Evolutionary conservation across 2,888 invertebrate genomes (phyloP), one percentile per base, ranked within the genome.

Genomic region (Ormyrus thymus): DNA sequence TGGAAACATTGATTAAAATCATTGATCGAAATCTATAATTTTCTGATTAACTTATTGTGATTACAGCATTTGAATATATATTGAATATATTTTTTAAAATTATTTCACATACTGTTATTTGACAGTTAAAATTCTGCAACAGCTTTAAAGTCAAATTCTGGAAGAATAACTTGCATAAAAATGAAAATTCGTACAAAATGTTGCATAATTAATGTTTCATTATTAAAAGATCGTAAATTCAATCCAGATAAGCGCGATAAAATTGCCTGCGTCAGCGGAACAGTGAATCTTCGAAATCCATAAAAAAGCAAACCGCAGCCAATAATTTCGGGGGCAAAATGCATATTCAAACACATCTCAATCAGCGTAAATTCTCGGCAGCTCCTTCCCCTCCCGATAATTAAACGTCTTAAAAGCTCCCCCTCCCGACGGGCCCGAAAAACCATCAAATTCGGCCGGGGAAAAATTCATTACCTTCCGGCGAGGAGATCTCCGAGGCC

Each of bases 301-400:
- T 62, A 48, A 73, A 64, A 55, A 48, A 15, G 48, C 11, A 73
- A 56, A 64, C 64, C 46, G 55, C 64, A 29, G 29, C 46, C 15
- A 7, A 64, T 73, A 64, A 64, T 73, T 73, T 29, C 1, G 13
- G 11, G 15, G 46, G 48, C 46, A 71, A 65, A 50, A 65, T 45
- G 53, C 8, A 9, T 9, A 29, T 50, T 0, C 48, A 51, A 61
- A 43, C 76, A 76, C 69, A 76, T 76, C 76, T 76, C 69, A 76
- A 76, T 76, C 76, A 76, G 69, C 69, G 56, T 76, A 76, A 76
- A 76, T 76, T 62, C 45, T 69, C 62, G 61, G 55, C 8, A 68
- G 68, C 68, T 64, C 48, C 48, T 29, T 15, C 72, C 51, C 9
- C 56, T 65, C 56, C 46, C 46, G 13, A 48, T 66, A 74, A 74